phyloP scores from a whole-genome alignment of 1,140 invertebrate genomes.

The Zaprionus nigranus region DNA sequence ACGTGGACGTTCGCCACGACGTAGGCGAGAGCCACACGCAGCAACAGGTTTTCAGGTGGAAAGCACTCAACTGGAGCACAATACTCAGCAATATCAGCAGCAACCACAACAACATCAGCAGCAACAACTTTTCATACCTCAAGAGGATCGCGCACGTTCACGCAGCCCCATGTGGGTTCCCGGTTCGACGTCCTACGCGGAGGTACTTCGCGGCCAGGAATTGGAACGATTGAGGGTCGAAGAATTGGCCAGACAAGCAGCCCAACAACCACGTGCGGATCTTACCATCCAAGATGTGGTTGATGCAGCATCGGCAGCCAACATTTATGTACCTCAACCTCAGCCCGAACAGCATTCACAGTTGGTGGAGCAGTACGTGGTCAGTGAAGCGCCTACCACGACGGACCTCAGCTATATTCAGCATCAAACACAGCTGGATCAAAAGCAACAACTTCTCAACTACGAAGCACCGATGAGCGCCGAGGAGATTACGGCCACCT shows the following conservation, averaged over 20 bases:
- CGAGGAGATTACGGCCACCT: constrained; percentile 76
- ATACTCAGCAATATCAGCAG: constrained; percentile 12
- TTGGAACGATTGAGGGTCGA: constrained; percentile 69
- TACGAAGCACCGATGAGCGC: constrained; percentile 76
- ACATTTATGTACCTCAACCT: constrained; percentile 35
- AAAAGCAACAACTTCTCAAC: constrained; percentile 24
- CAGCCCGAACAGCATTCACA: constrained; percentile 26
- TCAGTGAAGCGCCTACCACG: constrained; percentile 27
- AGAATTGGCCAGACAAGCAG: constrained; percentile 47
- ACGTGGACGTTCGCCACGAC: constrained; percentile 72
- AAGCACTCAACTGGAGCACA: constrained; percentile 9
- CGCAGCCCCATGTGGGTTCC: constrained; percentile 90
- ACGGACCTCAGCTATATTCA: constrained; percentile 40
- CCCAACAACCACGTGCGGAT: constrained; percentile 44
- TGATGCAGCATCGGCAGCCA: constrained; percentile 53
- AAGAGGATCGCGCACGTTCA: constrained; percentile 85
- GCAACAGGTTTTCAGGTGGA: constrained; percentile 11
- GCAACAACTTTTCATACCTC: constrained; percentile 63
- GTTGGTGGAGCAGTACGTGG: constrained; percentile 38
- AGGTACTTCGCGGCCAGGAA: constrained; percentile 88
- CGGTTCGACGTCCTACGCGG: constrained; percentile 90
- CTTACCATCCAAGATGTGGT: constrained; percentile 72
- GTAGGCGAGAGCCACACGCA: constrained; percentile 47
- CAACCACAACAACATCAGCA: constrained; percentile 26
- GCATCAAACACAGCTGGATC: constrained; percentile 23